Evolutionary conservation across 2,797 vertebrate species (phyloP).

Genomic region (Sebastes steindachneri): DNA sequence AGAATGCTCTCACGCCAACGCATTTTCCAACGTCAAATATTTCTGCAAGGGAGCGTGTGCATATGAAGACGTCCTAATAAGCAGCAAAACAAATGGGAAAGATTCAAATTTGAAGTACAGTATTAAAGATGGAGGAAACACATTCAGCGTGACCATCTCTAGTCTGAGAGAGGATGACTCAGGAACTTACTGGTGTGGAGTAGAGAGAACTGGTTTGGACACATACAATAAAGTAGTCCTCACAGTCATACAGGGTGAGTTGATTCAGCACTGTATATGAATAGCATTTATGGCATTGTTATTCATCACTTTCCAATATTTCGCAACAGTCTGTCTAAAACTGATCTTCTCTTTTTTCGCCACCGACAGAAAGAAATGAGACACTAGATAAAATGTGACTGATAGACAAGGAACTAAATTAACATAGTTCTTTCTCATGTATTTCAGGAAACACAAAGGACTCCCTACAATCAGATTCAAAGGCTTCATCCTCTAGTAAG

Average conservation of each 20-base stretch:
- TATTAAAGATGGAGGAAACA: conserved; percentile 49
- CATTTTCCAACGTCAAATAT: conserved; percentile 57
- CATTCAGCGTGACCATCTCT: conserved; percentile 62
- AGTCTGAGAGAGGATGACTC: conserved; percentile 40
- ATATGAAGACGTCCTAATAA: conserved; percentile 30
- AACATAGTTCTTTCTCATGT: neutral
- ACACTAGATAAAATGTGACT: neutral
- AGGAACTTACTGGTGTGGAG: conserved; percentile 66
- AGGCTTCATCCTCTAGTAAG: conserved; percentile 7
- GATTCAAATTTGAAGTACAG: conserved; percentile 15
- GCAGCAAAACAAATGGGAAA: accelerated
- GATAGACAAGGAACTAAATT: neutral
- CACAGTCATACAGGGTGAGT: conserved; percentile 57
- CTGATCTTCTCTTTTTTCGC: neutral
- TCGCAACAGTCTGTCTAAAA: neutral
- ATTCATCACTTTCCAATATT: neutral
- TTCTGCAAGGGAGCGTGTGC: conserved; percentile 54
- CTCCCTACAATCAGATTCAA: neutral
- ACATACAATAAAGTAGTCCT: conserved; percentile 37
- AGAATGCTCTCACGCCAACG: conserved; percentile 38
- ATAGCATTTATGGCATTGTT: neutral
- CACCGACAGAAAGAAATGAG: neutral
- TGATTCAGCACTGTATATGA: neutral
- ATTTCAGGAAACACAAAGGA: neutral
- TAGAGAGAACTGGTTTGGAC: conserved; percentile 13